Evolutionary conservation across 2,113 vertebrate species (phyloP).

Genomic region (Pitta sordida): DNA sequence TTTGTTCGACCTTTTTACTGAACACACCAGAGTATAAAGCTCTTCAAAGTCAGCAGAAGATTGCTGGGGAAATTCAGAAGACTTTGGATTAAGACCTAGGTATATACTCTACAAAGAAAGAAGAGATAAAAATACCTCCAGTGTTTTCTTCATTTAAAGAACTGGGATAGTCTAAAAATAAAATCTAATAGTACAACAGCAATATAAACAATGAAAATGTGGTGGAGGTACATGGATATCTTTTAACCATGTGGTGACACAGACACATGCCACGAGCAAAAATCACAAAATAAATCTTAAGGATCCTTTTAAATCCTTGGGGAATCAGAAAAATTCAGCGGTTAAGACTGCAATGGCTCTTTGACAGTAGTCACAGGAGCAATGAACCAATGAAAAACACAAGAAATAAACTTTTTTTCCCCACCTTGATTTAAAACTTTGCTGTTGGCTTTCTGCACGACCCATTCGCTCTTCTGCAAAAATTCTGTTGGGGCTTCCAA

Average conservation of each 20-base stretch:
- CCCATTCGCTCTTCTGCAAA: not conserved
- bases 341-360: not conserved
- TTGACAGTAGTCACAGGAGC: not conserved
- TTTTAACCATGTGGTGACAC: not conserved
- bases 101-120: not conserved
- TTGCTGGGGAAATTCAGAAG: not conserved
- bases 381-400: not conserved
- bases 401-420: not conserved
- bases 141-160: not conserved
- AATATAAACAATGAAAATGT: not conserved
- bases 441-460: not conserved
- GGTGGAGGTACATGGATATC: not conserved
- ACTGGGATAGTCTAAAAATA: not conserved
- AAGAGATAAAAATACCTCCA: not conserved
- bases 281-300: not conserved
- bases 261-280: not conserved
- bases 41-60: not conserved
- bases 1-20: not conserved
- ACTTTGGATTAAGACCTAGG: not conserved
- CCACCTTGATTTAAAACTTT: not conserved
- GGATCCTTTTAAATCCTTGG: not conserved
- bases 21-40: not conserved
- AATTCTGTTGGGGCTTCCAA: not conserved
- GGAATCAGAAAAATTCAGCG: not conserved
- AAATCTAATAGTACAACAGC: not conserved